phyloP scores from a whole-genome alignment of 2,888 invertebrate species.

The Eutolmus rufibarbis region DNA sequence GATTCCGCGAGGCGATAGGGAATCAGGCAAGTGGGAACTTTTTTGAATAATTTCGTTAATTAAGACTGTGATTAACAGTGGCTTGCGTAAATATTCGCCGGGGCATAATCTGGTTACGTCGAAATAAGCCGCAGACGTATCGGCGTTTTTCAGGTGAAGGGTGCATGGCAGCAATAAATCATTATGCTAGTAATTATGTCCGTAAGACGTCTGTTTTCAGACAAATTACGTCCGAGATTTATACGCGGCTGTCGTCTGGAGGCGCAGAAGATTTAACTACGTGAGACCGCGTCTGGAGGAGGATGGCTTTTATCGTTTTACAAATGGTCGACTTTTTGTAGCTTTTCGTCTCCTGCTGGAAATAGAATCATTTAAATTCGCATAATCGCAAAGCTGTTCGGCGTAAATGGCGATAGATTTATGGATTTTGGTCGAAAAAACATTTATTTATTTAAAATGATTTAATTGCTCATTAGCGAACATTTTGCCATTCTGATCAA shows the following conservation, averaged over 20 bases:
- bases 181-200: neutral
- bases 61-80: neutral
- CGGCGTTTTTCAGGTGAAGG: neutral
- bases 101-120: neutral
- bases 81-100: neutral
- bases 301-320: neutral
- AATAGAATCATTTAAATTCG: neutral
- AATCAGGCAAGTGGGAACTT: neutral
- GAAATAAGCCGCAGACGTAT: neutral
- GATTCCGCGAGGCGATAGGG: slow-evolving; percentile 3
- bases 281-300: neutral
- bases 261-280: neutral
- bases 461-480: neutral
- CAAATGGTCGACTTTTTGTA: neutral
- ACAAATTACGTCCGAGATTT: neutral
- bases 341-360: neutral
- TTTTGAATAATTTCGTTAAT: slow-evolving; percentile 26
- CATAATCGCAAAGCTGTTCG: neutral
- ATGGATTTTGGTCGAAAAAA: neutral
- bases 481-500: too few relatives aligned
- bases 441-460: neutral
- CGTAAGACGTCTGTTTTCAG: neutral
- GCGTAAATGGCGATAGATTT: neutral
- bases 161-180: neutral
- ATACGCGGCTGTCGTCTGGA: neutral